Evolutionary conservation across 2,797 vertebrate genomes (phyloP), one percentile per base, ranked within the genome.

Genomic region (Brotula barbata): DNA sequence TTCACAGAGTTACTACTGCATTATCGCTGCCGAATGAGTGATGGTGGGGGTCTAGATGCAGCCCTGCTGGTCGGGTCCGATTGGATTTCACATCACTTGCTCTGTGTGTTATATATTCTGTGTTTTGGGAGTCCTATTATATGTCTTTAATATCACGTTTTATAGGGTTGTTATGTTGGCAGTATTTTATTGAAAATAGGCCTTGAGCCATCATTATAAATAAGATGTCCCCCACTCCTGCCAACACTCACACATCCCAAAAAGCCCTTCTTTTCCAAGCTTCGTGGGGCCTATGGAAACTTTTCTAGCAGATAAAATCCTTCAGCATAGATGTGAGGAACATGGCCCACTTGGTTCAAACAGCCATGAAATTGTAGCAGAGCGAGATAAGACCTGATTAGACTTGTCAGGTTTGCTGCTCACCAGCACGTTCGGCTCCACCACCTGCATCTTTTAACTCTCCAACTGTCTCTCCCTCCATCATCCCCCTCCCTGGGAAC

Each of bases 321-420:
- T 63, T 14, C 19, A 45, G 49, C 72, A 64, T 58, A 83, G 82
- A 84, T 87, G 73, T 69, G 82, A 85, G 56, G 55, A 85, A 86
- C 87, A 91, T 86, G 90, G 90, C 88, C 89, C 87, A 92, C 90
- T 92, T 89, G 89, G 67, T 90, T 89, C 90, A 91, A 92, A 92
- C 89, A 88, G 79, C 87, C 90, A 88, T 92, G 91, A 91, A 89
- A 89, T 84, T 82, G 85, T 75, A 73, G 79, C 75, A 66, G 73
- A 79, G 81, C 58, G 78, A 87, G 89, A 91, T 92, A 90, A 91
- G 89, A 77, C 89, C 82, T 89, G 90, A 89, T 87, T 78, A 76
- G 88, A 89, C 90, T 81, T 76, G 89, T 86, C 85, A 73, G 70
- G 64, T 79, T 84, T 71, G 58, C 65, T 82, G 78, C 81, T 86